Percentiles rank a stretch among this genome's conserved stretches.
Conservation (phyloP, 2,888 invertebrate species). For the Sminthurides aquaticus region DNA sequence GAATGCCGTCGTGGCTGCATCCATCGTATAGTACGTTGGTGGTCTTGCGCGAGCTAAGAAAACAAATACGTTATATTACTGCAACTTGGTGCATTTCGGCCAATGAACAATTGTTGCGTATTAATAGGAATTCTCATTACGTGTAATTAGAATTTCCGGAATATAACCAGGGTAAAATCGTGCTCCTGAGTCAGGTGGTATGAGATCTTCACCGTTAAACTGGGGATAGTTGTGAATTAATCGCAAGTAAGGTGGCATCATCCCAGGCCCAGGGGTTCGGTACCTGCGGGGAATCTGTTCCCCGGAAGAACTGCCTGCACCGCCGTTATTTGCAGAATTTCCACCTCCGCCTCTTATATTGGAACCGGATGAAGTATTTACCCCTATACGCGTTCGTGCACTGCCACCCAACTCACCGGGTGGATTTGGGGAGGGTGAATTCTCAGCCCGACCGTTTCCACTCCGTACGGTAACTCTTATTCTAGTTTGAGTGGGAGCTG, state of each 20-base stretch:
- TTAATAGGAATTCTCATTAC: conserved; percentile 32
- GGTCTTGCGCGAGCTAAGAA: conserved; percentile 37
- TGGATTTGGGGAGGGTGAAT: conserved; percentile 10
- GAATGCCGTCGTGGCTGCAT: conserved; percentile 42
- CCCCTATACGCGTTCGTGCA: conserved; percentile 29
- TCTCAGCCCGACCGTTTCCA: not conserved
- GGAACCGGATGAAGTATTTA: conserved; percentile 15
- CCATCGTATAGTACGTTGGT: conserved; percentile 41
- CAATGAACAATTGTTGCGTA: too few species aligned
- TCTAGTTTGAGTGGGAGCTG: conserved; percentile 5
- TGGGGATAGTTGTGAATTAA: conserved; percentile 5
- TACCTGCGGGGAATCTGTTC: not conserved
- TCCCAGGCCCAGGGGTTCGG: not conserved
- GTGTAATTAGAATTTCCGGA: conserved; percentile 42
- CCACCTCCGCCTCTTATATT: conserved; percentile 13
- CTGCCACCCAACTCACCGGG: conserved; percentile 27
- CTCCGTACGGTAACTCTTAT: conserved; percentile 10
- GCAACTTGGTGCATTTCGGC: too few species aligned
- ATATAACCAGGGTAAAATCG: conserved; percentile 42
- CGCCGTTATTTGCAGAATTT: conserved; percentile 4
- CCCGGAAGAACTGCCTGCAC: conserved; percentile 1
- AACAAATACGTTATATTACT: conserved; percentile 9
- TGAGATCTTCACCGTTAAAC: conserved; percentile 1
- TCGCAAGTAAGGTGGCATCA: conserved; percentile 7
- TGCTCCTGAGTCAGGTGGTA: conserved; percentile 28